phyloP scores from a whole-genome alignment of 1,140 invertebrate genomes.

The Subanguina moxae region DNA sequence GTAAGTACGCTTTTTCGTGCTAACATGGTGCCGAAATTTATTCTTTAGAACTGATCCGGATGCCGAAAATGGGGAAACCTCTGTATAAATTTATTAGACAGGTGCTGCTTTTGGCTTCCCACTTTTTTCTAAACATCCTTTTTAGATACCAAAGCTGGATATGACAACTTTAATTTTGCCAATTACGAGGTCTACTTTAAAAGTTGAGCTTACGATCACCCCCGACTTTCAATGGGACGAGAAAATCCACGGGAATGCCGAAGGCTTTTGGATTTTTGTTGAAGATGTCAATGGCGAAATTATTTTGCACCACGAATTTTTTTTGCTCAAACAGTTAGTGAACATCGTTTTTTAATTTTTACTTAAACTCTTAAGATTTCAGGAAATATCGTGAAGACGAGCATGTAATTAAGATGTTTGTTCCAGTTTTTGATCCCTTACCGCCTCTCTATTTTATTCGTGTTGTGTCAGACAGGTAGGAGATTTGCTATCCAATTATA shows the following conservation, averaged over 20 bases:
- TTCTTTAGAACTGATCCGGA: constrained; percentile 75
- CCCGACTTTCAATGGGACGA: constrained; percentile 99
- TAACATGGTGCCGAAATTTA: too few relatives aligned
- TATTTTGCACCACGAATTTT: constrained; percentile 93
- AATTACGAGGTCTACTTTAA: constrained; percentile 85
- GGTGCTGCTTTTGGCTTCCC: constrained; percentile 64
- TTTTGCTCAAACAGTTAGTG: constrained; percentile 77
- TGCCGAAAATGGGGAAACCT: constrained; percentile 91
- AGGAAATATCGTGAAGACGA: constrained; percentile 86
- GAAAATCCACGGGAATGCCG: constrained; percentile 86
- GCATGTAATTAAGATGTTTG: constrained; percentile 94
- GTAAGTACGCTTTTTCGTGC: too few relatives aligned
- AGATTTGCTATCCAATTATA: constrained; percentile 56
- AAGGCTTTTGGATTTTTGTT: constrained; percentile 97
- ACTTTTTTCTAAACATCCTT: constrained; percentile 11
- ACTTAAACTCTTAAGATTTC: constrained; percentile 9
- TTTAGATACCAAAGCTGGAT: constrained; percentile 53
- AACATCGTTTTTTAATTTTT: not conserved
- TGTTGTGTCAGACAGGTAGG: constrained; percentile 64
- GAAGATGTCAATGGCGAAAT: constrained; percentile 93
- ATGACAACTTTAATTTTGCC: constrained; percentile 67
- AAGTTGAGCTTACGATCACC: constrained; percentile 94
- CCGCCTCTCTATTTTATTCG: constrained; percentile 95
- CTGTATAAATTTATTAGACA: constrained; percentile 97
- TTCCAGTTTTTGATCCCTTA: constrained; percentile 93